Base-by-base conservation (phyloP, 2,888 invertebrate genomes). In the Chamaedrilus cognettii region DNA sequence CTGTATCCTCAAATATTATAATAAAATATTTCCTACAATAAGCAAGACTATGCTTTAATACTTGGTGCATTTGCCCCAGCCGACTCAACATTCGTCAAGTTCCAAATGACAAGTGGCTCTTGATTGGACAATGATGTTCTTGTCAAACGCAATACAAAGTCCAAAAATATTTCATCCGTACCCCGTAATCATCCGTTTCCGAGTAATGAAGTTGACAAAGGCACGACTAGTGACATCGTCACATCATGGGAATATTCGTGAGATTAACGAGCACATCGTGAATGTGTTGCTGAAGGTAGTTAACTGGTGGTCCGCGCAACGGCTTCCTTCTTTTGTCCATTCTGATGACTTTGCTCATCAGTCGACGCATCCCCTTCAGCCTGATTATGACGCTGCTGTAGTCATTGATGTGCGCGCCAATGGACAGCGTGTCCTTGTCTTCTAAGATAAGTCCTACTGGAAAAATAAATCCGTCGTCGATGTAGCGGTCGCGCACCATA, bases 321-420 rank as follows among this genome's bases (percentile, higher is more conserved):
- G 71, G 64, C n/a, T 57, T 60, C 26, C 63, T 49, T 5, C 32
- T 33, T 32, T 60, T 32, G 56, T 75, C 75, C 33, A 58, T 30
- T 15, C 58, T 56, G 2, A 75, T 73, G 19, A 74, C 65, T 11
- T 61, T 60, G 3, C 65, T 42, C 68, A 75, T 70, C n/a, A 75
- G 57, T 15, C 15, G 51, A 4, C 56, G 23, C 11, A 76, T 28
- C 4, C 74, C 75, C 30, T 69, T 65, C 42, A 76, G 26, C 3
- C 76, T 56, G 11, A 76, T 55, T 7, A 76, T 52, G 2, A 75
- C 65, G 55, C 75, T 74, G 64, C 70, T 72, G 67, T 65, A 67
- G 68, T 76, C 76, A 60, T 74, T 76, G 52, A 76, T 71, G 60
- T 76, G 76, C 7, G 73, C 72, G 23, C 76, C 76, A 33, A 76